Evolutionary conservation across 2,797 vertebrate genomes (phyloP), one percentile per base, ranked within the genome.

Genomic region (Rhinoraja longicauda): DNA sequence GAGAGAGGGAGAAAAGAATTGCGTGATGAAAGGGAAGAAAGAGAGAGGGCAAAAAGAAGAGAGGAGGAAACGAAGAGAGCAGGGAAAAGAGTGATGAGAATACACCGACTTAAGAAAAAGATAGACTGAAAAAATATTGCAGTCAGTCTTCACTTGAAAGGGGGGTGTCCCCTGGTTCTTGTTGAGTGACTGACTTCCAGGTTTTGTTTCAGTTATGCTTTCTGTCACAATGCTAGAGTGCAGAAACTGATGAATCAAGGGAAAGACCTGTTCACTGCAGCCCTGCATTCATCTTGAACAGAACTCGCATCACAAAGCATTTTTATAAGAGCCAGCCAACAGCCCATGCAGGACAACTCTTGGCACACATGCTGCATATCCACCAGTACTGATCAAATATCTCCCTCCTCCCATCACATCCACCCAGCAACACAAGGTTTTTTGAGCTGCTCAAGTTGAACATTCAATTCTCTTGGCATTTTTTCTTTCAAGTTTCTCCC

Each of bases 151-250:
- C 36, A 92, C 90, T 53, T 53, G 70, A 15, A 17, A 26, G 19
- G 29, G 90, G 90, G 90, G 36, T 73, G 45, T 53, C 70, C 90
- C 90, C 90, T n/a, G 10, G 39, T 72, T 92, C 70, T 92, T 92
- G 90, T 92, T 92, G 90, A 75, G 90, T 75, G 92, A 92, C 90
- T 92, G 90, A 92, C 90, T 92, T 92, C 90, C 90, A 92, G 70
- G 90, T 75, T 92, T 92, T 92, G 90, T 92, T 92, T 92, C 90
- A 92, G 90, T 92, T 92, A 70, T 92, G 70, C 67, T 91, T 75
- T 72, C 12, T n/a, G 36, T 73, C 70, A 75, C 39, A 57, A 39
- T 73, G 36, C 90, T 73, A 29, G 32, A 91, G 36, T 75, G 90
- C 90, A 92, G 90, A 92, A 92, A 75, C n/a, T 92, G 90, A 92